Base-by-base conservation (phyloP, 2,888 invertebrate species). In the Troilus luridus region DNA sequence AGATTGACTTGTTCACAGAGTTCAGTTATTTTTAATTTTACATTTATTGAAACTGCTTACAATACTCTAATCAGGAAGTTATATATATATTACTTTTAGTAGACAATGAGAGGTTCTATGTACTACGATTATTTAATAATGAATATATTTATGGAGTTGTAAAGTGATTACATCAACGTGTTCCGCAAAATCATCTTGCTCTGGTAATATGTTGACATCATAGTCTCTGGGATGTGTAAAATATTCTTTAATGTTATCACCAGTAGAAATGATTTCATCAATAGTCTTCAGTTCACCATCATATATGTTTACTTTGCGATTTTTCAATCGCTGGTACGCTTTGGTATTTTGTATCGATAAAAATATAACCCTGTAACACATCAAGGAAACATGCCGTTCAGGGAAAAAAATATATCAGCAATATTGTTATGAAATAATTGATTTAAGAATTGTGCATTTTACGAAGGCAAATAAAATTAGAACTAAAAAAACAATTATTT, bases 321-420 rank as follows among this genome's bases (percentile, higher is more conserved):
- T 92, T 64, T 93, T 88, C 5, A 94, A 92, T 58, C 95, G 94
- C 88, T 93, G 92, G 93, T 94, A 94, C 93, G 95, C 95, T 56
- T 93, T 94, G 41, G 93, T 93, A 92, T 93, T 93, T 41, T 94
- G 94, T 72, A 94, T 93, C 92, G 95, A 94, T 93, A 95, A 93
- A 92, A 95, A 94, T 93, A 95, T 94, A 89, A 95, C 94, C 62
- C 95, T 95, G 93, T 77, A 67, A 67, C 67, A 67, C 8, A 67
- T 67, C n/a, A 24, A 67, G 24, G 19, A 24, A 9, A n/a, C 64
- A 9, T n/a, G 9, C n/a, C 8, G n/a, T n/a, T n/a, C 64, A 21
- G 7, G 21, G 62, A 21, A 21, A 21, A n/a, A 62, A 62, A 62
- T 62, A 0, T 6, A 21, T 62, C 59, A 59, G 19, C 9, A 17